phyloP scores from a whole-genome alignment of 2,888 invertebrate genomes.

The Aporophyla lueneburgensis region DNA sequence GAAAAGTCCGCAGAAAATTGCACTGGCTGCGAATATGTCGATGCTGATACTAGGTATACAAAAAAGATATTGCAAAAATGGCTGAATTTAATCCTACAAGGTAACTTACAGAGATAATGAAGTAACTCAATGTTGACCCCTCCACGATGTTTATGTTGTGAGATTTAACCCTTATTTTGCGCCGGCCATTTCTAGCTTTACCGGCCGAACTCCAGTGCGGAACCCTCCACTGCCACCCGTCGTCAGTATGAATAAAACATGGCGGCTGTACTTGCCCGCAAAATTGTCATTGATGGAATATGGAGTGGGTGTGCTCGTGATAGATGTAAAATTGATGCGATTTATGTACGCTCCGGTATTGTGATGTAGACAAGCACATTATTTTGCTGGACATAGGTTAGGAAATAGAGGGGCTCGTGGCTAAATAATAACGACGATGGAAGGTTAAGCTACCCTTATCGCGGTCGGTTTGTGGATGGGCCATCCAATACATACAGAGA shows the following conservation, averaged over 20 bases:
- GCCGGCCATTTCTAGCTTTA: slow-evolving; percentile 28
- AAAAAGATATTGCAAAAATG: background rate
- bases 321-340: slow-evolving; percentile 57
- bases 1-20: background rate
- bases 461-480: too few relatives aligned
- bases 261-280: slow-evolving; percentile 38
- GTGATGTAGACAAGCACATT: slow-evolving; percentile 21
- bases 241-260: slow-evolving; percentile 66
- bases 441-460: too few relatives aligned
- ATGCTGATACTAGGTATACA: too few relatives aligned
- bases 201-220: slow-evolving; percentile 2
- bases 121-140: background rate
- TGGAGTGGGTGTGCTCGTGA: slow-evolving; percentile 51
- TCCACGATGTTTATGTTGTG: background rate
- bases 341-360: slow-evolving; percentile 16
- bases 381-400: slow-evolving; percentile 6
- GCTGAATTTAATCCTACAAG: background rate
- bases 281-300: slow-evolving; percentile 58
- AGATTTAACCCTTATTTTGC: slow-evolving; percentile 38
- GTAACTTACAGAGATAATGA: background rate
- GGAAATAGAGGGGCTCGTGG: too few relatives aligned
- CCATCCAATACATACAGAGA: too few relatives aligned
- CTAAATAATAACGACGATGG: too few relatives aligned
- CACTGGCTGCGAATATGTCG: background rate
- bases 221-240: slow-evolving; percentile 33